Conservation (phyloP, 1,140 invertebrate genomes). For the Trichonephila clavata region DNA sequence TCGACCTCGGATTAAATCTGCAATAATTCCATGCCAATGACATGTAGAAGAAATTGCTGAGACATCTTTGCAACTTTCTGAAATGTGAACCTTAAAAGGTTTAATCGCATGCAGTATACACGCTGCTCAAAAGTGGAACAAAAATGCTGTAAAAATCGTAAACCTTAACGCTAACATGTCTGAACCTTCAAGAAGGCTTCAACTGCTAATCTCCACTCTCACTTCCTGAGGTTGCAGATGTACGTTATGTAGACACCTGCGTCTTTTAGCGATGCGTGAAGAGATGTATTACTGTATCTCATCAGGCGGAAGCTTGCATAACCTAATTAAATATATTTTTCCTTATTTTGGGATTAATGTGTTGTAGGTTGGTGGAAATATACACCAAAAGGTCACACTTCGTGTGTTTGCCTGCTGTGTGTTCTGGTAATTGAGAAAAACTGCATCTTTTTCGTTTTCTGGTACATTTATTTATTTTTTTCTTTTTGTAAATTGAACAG, state of each 20-base stretch:
- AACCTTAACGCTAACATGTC: neutral
- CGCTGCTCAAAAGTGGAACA: neutral
- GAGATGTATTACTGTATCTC: constrained; percentile 1
- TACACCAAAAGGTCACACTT: neutral
- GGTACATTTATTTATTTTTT: neutral
- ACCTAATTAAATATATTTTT: constrained; percentile 11
- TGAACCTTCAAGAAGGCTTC: neutral
- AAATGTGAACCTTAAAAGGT: neutral
- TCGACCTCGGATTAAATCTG: too few relatives aligned
- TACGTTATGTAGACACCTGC: constrained; percentile 11
- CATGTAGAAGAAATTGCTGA: neutral
- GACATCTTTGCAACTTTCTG: neutral
- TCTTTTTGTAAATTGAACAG: too few relatives aligned
- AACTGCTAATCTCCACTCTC: neutral
- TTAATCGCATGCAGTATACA: neutral
- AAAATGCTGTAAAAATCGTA: neutral
- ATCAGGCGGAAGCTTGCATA: constrained; percentile 12
- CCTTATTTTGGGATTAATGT: neutral
- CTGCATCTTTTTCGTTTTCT: neutral
- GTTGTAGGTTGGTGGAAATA: neutral
- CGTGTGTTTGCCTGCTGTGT: neutral
- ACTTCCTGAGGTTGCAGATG: neutral
- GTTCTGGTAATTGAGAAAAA: neutral
- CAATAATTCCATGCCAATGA: neutral
- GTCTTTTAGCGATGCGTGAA: neutral